Percentiles rank a stretch among this genome's conserved stretches.
Conservation (phyloP, 2,797 vertebrate genomes). For the Peromyscus nudipes region DNA sequence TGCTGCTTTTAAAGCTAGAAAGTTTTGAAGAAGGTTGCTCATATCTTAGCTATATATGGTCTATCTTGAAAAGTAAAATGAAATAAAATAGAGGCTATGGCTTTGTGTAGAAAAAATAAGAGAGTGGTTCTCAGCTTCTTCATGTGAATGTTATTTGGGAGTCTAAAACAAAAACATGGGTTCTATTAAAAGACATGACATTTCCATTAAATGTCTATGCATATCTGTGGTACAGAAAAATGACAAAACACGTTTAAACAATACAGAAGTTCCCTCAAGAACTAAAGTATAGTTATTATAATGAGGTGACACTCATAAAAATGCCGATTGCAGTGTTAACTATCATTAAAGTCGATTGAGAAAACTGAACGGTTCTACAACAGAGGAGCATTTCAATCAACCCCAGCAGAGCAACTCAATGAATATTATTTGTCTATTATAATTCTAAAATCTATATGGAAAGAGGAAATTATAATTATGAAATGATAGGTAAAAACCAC, state of each 20-base stretch:
- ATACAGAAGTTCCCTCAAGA: background rate
- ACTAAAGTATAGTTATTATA: background rate
- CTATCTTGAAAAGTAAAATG: constrained; percentile 21
- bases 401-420: background rate
- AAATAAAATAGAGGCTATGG: background rate
- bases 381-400: constrained; percentile 35
- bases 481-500: constrained; percentile 2
- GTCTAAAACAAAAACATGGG: background rate
- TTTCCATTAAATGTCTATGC: background rate
- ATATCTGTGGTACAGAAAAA: background rate
- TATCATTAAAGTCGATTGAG: constrained; percentile 9
- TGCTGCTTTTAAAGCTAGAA: background rate
- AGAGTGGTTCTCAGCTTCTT: background rate
- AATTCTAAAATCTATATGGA: constrained; percentile 45
- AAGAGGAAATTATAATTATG: constrained; percentile 36
- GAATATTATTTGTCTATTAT: constrained; percentile 2
- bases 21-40: background rate
- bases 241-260: background rate
- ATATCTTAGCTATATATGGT: background rate
- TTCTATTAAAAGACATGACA: background rate
- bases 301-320: constrained; percentile 39
- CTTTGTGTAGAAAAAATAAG: background rate
- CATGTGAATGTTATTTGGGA: background rate
- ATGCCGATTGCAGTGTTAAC: background rate
- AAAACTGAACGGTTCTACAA: constrained; percentile 7